Base-by-base conservation (phyloP, 2,113 vertebrate species). In the Protobothrops flavoviridis region DNA sequence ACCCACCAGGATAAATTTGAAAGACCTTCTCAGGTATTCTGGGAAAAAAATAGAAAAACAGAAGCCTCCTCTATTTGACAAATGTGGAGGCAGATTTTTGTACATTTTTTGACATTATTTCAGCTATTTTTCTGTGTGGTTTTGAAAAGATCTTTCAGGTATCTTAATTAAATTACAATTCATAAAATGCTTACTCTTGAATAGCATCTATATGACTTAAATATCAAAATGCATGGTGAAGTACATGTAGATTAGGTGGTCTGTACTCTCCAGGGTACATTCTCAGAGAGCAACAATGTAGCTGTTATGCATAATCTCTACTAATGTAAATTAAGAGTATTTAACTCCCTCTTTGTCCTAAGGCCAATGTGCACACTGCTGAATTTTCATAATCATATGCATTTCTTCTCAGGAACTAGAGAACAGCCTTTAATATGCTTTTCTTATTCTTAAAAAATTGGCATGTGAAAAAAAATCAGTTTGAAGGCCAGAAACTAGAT, bases 301-400 rank as follows among this genome's bases (percentile, higher is more conserved):
- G 93, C 57, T 95, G 91, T 85, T 94, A 91, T 94, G 94, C 95
- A 15, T 69, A 69, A 69, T 69, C 64, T 69, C 64, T 33, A 69
- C 64, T 69, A 69, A 69, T 69, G 29, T 69, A 69, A 69, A 69
- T 69, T 69, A 69, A 69, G 64, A 69, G 61, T 69, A 33, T 69
- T 69, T 88, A 92, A 88, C 61, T 91, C 81, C 57, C 45, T 94
- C 52, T 91, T 89, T 91, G 53, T 89, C 92, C 94, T 94, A 90
- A 94, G 81, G 91, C 92, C 96, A 95, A 94, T 93, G 92, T 94
- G 57, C 91, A 48, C 12, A 45, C 95, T 93, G 43, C 59, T 96
- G 94, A 93, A 94, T 96, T 95, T 96, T 93, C 96, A 96, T 97
- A 88, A 95, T 56, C 88, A 93, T 94, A 6, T 94, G 85, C 43